phyloP scores from a whole-genome alignment of 2,797 vertebrate species.

The Xiphorhynchus erythropygius region DNA sequence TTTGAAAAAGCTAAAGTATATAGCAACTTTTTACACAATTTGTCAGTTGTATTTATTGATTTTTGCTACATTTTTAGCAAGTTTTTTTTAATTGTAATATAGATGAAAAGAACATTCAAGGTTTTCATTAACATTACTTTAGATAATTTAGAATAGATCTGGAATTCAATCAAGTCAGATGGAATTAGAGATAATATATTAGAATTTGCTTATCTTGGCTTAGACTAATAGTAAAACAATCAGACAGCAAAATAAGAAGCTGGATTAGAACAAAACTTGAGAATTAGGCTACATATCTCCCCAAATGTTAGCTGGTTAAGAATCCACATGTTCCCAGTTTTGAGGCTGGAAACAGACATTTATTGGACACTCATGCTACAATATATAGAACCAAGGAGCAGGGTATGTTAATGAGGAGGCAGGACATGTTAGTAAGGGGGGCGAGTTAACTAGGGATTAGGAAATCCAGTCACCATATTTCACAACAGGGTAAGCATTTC shows the following conservation, averaged over 20 bases:
- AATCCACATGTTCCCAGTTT: too few relatives aligned
- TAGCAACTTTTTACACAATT: not conserved
- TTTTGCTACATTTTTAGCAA: not conserved
- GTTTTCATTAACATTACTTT: not conserved
- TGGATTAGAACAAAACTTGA: not conserved
- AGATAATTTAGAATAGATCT: not conserved
- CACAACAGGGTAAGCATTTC: too few relatives aligned
- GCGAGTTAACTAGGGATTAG: too few relatives aligned
- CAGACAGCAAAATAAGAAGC: not conserved
- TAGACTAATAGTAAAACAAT: not conserved
- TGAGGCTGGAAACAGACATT: too few relatives aligned
- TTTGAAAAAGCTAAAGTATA: not conserved
- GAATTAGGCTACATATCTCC: not conserved
- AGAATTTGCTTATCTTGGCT: not conserved
- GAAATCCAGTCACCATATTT: too few relatives aligned
- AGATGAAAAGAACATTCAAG: not conserved
- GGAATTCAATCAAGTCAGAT: not conserved
- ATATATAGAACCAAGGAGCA: too few relatives aligned
- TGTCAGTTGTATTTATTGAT: not conserved
- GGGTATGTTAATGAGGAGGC: too few relatives aligned
- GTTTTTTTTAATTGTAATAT: not conserved
- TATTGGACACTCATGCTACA: too few relatives aligned
- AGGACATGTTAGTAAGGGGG: too few relatives aligned
- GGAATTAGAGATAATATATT: not conserved
- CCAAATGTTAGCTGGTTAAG: not conserved